Evolutionary conservation across 2,113 vertebrate species (phyloP).

Genomic region (Phrynosoma platyrhinos): DNA sequence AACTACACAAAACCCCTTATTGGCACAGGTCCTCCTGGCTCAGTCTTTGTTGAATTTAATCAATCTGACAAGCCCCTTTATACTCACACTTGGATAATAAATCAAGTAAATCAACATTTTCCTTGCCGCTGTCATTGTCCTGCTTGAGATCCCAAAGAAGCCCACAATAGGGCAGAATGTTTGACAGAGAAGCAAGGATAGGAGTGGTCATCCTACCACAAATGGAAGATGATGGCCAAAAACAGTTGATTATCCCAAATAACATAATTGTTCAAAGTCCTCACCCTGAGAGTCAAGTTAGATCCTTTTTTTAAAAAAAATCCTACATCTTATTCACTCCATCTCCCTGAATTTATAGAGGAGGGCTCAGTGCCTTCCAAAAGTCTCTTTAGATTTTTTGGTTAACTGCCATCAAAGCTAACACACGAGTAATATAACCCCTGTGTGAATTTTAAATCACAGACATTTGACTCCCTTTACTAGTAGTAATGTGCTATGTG

Average conservation of each 20-base stretch:
- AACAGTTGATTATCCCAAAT: neutral
- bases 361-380: neutral
- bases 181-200: neutral
- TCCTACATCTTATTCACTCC: neutral
- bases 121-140: accelerated
- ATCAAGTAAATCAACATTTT: conserved; percentile 26
- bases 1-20: conserved; percentile 32
- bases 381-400: neutral
- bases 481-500: neutral
- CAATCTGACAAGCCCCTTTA: conserved; percentile 46
- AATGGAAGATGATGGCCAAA: accelerated
- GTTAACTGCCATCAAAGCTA: neutral
- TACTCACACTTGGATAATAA: conserved; percentile 44
- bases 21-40: conserved; percentile 34
- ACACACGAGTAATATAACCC: conserved; percentile 16
- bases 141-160: neutral
- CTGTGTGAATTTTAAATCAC: conserved; percentile 49
- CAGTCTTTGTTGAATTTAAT: conserved; percentile 58
- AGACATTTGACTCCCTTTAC: neutral
- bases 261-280: neutral
- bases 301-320: neutral
- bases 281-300: neutral
- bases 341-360: neutral
- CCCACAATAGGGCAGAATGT: neutral
- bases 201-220: neutral